Evolutionary conservation across 2,888 invertebrate species (phyloP), one percentile per base, ranked within the genome.

Genomic region (Colletes collaris): DNA sequence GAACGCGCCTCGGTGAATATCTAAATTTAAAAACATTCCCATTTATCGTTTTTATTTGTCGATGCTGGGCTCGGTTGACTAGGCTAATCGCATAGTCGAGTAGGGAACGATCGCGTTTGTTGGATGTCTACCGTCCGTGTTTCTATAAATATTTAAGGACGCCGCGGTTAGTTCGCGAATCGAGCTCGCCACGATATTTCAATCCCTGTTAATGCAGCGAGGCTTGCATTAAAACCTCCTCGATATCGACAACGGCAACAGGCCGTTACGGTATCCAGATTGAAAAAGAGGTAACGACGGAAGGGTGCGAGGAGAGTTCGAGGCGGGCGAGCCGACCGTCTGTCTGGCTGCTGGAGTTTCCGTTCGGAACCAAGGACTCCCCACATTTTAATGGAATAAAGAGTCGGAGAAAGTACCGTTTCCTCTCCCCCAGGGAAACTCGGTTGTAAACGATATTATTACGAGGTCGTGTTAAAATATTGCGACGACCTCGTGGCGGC

Each of bases 361-460:
- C 68, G 62, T 60, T 72, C 71, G 67, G 52, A 72, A 75, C 68
- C 71, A 63, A 76, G 72, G 76, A 65, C 52, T 76, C 46, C 27
- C 59, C 58, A 5, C 7, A 60, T 49, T 66, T 77, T 84, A 82
- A 84, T 69, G 74, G 71, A 82, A 81, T 72, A 86, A 72, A 86
- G 73, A 75, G 52, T 44, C 71, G 64, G 75, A 64, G 69, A 76
- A 72, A 71, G 65, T 65, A 50, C 68, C 37, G 59, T n/a, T 59
- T 49, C 50, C n/a, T 27, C 19, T 10, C 55, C 72, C 68, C 67
- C 56, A 27, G 13, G 75, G 81, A 58, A 79, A 77, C 82, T 73
- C 64, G 64, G 60, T 84, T 69, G 70, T 73, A 81, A 87, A 79
- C 74, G 76, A 83, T 75, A 86, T 81, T 78, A 83, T 83, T 83